These are phyloP conservation scores for Deilephila porcellus DNA, from an alignment of 2,888 invertebrate species.

Conservation along the genomic window DNA sequence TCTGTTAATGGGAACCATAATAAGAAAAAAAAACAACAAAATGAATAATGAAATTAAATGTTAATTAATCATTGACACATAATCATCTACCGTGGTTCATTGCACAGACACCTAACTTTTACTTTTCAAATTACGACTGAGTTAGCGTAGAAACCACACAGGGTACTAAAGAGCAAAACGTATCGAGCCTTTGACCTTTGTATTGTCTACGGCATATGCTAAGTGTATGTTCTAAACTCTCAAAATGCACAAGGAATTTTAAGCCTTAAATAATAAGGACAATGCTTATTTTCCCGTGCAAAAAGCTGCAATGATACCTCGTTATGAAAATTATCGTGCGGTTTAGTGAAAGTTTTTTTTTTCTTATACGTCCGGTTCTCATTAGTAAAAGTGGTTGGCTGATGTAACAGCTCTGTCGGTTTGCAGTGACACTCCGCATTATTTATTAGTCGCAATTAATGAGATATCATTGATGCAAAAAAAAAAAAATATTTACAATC, in stretches of 20 bases:
- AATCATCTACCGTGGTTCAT: not conserved
- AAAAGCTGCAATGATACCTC: conserved; percentile 41
- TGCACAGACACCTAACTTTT: conserved; percentile 17
- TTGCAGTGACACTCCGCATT: conserved; percentile 47
- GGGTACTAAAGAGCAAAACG: conserved; percentile 48
- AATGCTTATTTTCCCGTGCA: conserved; percentile 44
- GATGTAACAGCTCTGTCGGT: conserved; percentile 71
- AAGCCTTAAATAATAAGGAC: fast-evolving
- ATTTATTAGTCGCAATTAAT: not conserved
- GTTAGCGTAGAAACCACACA: conserved; percentile 39
- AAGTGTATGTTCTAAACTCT: conserved; percentile 15
- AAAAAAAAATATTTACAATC: not conserved
- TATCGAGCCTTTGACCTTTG: conserved; percentile 69
- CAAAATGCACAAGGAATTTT: not conserved
- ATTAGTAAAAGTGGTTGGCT: conserved; percentile 76
- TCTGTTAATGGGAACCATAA: too few species aligned
- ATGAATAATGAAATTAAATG: conserved; percentile 14
- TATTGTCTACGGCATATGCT: conserved; percentile 63
- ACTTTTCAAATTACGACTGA: conserved; percentile 33
- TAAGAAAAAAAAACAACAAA: too few species aligned
- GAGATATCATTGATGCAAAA: not conserved
- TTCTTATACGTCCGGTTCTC: conserved; percentile 72
- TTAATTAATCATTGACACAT: conserved; percentile 1
- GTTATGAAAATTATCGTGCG: conserved; percentile 49
- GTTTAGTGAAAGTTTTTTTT: conserved; percentile 78